Evolutionary conservation across 53 echinoderm and acorn worm species (phyloP).

Genomic region (Glandiceps talaboti): DNA sequence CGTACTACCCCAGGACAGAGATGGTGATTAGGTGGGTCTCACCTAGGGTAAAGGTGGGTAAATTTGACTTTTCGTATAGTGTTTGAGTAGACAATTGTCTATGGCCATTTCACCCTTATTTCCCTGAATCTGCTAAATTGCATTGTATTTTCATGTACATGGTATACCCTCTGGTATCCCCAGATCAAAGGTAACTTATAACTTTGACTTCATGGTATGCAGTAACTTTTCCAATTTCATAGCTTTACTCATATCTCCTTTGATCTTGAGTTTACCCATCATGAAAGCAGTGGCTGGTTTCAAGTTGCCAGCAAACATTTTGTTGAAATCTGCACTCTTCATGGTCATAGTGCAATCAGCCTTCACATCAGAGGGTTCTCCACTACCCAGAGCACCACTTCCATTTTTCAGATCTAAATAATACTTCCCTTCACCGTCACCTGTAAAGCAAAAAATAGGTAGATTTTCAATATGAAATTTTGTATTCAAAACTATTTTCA

Average conservation of each 20-base stretch:
- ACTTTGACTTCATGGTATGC: constrained; percentile 61
- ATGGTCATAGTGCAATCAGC: constrained; percentile 73
- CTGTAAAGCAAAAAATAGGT: constrained; percentile 17
- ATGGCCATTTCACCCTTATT: too few relatives aligned
- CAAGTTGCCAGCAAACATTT: constrained; percentile 84
- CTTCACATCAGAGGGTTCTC: constrained; percentile 29
- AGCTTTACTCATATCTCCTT: constrained; percentile 90
- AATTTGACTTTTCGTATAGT: too few relatives aligned
- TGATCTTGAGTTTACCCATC: constrained; percentile 92
- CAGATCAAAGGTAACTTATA: constrained; percentile 28
- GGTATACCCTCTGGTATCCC: too few relatives aligned
- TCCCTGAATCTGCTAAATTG: too few relatives aligned
- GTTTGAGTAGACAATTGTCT: too few relatives aligned
- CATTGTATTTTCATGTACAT: too few relatives aligned
- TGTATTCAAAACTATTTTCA: too few relatives aligned
- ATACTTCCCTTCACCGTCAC: constrained; percentile 57
- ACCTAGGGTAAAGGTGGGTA: too few relatives aligned
- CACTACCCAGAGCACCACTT: constrained; percentile 38
- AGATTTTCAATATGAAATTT: background rate
- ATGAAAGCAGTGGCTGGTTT: constrained; percentile 91
- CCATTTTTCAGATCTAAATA: constrained; percentile 74
- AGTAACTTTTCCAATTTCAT: constrained; percentile 93
- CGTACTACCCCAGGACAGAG: too few relatives aligned
- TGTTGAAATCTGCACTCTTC: constrained; percentile 73
- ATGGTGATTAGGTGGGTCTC: too few relatives aligned